phyloP scores from a whole-genome alignment of 2,888 invertebrate genomes.

The Thereva nobilitata region DNA sequence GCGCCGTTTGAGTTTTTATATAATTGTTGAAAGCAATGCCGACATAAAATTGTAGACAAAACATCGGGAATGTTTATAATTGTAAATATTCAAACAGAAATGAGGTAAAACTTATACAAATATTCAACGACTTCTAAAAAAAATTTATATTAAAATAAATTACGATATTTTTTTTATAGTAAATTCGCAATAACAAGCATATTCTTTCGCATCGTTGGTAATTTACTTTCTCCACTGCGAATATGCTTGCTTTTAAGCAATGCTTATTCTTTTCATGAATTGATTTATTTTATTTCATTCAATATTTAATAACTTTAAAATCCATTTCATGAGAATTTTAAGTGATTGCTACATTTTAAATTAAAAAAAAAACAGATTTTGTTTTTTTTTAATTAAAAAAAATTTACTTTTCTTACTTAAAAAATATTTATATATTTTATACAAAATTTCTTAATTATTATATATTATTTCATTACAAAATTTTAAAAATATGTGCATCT shows the following conservation, averaged over 20 bases:
- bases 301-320: neutral
- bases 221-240: slow-evolving; percentile 19
- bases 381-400: neutral
- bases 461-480: slow-evolving; percentile 44
- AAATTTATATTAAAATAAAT: too few species aligned
- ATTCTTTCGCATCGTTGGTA: slow-evolving; percentile 9
- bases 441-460: slow-evolving; percentile 40
- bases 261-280: neutral
- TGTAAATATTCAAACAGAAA: too few species aligned
- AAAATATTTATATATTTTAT: slow-evolving; percentile 6
- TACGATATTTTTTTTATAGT: too few species aligned
- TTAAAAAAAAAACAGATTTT: neutral
- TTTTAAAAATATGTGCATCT: slow-evolving; percentile 51
- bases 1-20: slow-evolving; percentile 1
- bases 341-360: slow-evolving; percentile 2
- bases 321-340: neutral
- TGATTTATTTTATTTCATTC: neutral
- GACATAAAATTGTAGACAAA: too few species aligned
- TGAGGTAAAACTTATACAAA: too few species aligned
- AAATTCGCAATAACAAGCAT: slow-evolving; percentile 28
- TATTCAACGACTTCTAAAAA: too few species aligned
- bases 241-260: slow-evolving; percentile 29
- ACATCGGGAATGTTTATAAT: too few species aligned
- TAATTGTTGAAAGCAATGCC: too few species aligned
- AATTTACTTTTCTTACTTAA: neutral